Base-by-base conservation (phyloP, 2,113 vertebrate species). In the Calyptommatus sinebrachiatus region DNA sequence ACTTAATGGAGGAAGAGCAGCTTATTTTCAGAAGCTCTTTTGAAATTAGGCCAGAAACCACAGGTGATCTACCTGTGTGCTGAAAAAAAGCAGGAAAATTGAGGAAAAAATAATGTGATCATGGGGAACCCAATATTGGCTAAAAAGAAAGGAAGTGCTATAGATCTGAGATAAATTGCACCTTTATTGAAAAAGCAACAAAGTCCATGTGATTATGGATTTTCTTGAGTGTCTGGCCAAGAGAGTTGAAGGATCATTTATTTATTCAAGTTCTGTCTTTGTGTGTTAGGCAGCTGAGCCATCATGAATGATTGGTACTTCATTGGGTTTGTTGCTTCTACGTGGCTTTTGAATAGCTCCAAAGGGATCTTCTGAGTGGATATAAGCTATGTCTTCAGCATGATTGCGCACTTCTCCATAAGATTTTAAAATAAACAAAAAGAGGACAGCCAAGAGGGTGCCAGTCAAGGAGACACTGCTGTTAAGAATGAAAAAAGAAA, bases 191-290 rank as follows among this genome's bases (percentile, higher is more conserved):
- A 65, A 79, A 72, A 20, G 46, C 28, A 12, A 31, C 35, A 16
- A 65, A 71, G 28, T 26, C 24, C 28, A 69, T 11, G 14, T 16
- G 66, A 28, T 69, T 21, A 24, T 78, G 65, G 60, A 18, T 35
- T 63, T 79, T 65, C n/a, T 73, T 28, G 26, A 28, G 41, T 48
- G 62, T 12, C 69, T 48, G 26, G 29, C 26, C 41, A 79, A 71
- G 68, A 79, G 60, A 20, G 18, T 46, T 24, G 41, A 11, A 73
- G 11, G 12, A 72, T 63, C 41, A 28, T 31, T 78, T 50, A 16
- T 35, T 79, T 65, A 65, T 31, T 72, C 46, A 35, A n/a, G 61
- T 66, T 72, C 60, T 73, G 62, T 41, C 28, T 63, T 79, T 48
- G 71, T 50, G 12, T 20, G 70, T 50, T 31, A 65, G 60, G 72